Percentiles rank a stretch among this genome's conserved stretches.
Conservation (phyloP, 2,888 invertebrate species). For the Zeuzera pyrina region DNA sequence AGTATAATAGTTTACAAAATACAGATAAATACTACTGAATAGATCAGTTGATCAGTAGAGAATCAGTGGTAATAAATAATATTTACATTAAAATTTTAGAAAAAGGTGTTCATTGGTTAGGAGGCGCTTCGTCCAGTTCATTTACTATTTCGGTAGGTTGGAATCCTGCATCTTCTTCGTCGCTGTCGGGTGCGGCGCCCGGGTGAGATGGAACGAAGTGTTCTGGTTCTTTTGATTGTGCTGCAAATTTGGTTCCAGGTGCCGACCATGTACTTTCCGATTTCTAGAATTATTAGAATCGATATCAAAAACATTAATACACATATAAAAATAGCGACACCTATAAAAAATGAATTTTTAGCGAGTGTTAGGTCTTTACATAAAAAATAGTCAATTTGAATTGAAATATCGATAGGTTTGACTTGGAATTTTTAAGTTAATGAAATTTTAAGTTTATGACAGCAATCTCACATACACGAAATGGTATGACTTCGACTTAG, state of each 20-base stretch:
- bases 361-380: background rate
- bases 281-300: no score
- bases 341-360: background rate
- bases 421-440: background rate
- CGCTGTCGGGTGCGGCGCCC: conserved; percentile 77
- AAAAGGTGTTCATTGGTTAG: no score
- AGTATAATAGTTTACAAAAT: no score
- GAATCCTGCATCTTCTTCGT: conserved; percentile 50
- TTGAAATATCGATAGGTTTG: background rate
- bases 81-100: no score
- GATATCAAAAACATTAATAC: background rate
- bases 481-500: no score
- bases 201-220: conserved; percentile 77
- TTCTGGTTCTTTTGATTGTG: conserved; percentile 63
- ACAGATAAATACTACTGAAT: no score
- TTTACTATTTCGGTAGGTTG: conserved; percentile 66
- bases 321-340: background rate
- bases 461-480: no score
- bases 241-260: conserved; percentile 67
- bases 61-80: no score
- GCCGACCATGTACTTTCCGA: conserved; percentile 67
- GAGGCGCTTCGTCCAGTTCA: conserved; percentile 48
- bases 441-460: no score
- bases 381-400: background rate
- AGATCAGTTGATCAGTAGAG: no score